phyloP scores from a whole-genome alignment of 2,113 vertebrate genomes.

The Urocitellus parryii region DNA sequence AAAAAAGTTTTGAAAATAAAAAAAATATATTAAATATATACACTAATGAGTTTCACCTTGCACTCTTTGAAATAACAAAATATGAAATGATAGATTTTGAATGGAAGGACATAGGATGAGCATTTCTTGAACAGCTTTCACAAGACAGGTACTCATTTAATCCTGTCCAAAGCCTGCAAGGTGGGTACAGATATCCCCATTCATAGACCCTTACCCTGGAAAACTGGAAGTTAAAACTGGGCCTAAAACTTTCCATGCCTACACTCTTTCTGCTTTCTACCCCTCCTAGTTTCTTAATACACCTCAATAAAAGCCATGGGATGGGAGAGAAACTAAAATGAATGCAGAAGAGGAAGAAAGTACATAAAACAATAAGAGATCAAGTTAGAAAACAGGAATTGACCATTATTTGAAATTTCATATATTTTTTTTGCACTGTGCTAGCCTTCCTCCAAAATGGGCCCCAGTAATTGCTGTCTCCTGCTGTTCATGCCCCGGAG shows the following conservation, averaged over 20 bases:
- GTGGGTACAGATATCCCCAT: neutral
- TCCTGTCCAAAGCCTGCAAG: neutral
- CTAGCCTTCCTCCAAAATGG: neutral
- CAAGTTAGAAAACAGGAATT: neutral
- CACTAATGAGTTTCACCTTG: neutral
- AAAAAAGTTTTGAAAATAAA: neutral
- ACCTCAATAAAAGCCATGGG: neutral
- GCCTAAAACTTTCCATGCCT: neutral
- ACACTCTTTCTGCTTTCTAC: neutral
- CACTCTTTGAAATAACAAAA: neutral
- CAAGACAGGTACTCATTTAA: neutral
- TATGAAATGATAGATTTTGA: neutral
- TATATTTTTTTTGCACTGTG: neutral
- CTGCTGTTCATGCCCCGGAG: neutral
- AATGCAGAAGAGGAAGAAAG: neutral
- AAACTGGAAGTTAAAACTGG: neutral
- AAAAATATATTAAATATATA: neutral
- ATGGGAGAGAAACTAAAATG: neutral
- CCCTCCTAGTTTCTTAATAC: neutral
- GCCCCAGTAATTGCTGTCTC: neutral
- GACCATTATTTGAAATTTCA: neutral
- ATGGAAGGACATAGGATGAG: neutral
- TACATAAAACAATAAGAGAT: neutral
- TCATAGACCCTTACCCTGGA: neutral
- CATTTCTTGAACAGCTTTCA: slow-evolving; percentile 18